These are phyloP conservation scores for Pristionchus pacificus DNA, from an alignment of 1,140 invertebrate genomes.

Conservation along the genomic window DNA sequence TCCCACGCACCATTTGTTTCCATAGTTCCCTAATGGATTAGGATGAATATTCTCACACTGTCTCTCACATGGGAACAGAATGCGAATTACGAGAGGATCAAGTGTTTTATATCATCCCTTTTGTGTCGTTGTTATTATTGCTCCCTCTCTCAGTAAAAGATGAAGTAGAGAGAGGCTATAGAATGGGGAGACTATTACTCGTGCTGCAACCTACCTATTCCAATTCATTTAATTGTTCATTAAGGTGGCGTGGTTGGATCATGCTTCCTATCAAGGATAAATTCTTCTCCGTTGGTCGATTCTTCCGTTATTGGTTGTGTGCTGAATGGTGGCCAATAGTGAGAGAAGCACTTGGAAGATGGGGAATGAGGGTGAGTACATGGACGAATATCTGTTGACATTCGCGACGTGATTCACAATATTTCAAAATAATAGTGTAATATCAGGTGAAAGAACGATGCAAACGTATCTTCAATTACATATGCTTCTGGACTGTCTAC, in stretches of 20 bases:
- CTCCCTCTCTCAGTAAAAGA: neutral
- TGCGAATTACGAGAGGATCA: constrained; percentile 2
- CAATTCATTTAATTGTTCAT: neutral
- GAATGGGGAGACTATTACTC: too few species aligned
- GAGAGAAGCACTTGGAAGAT: constrained; percentile 6
- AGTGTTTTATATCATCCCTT: too few species aligned
- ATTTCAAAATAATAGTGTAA: neutral
- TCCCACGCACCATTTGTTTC: neutral
- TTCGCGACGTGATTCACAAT: neutral
- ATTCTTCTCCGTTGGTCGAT: neutral
- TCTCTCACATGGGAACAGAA: neutral
- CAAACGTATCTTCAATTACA: constrained; percentile 26
- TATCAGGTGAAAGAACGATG: constrained; percentile 26
- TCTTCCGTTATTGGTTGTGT: constrained; percentile 27
- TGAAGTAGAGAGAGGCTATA: neutral
- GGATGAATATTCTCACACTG: neutral
- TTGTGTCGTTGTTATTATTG: neutral
- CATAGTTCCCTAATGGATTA: neutral
- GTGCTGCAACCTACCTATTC: neutral
- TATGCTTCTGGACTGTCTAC: constrained; percentile 44
- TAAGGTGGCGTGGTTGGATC: neutral
- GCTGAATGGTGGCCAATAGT: constrained; percentile 36
- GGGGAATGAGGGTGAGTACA: neutral
- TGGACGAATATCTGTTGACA: constrained; percentile 3
- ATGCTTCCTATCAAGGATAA: neutral